Conservation (phyloP, 1,140 invertebrate genomes). For the Danaus melanippus region DNA sequence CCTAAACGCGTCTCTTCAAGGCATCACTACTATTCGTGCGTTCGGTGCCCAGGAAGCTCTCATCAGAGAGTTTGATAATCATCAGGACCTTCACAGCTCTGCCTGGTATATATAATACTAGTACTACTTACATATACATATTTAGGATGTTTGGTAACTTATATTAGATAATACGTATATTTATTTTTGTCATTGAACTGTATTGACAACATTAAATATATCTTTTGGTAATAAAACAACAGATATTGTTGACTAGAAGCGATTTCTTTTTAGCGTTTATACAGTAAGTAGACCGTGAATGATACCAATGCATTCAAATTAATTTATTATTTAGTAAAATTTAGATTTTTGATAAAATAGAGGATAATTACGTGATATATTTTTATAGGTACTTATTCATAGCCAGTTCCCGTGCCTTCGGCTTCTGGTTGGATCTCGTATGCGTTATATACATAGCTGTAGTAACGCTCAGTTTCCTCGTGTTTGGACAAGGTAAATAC, state of each 20-base stretch:
- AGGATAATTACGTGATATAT: neutral
- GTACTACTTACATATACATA: too few species aligned
- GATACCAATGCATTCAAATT: too few species aligned
- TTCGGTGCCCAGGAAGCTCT: slow-evolving; percentile 85
- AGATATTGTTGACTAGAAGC: too few species aligned
- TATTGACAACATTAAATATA: too few species aligned
- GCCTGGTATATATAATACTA: slow-evolving; percentile 66
- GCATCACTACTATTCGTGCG: slow-evolving; percentile 91
- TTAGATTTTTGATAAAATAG: neutral
- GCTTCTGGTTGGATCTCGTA: slow-evolving; percentile 84
- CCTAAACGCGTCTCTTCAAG: slow-evolving; percentile 89
- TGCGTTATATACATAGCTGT: slow-evolving; percentile 81
- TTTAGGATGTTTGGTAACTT: too few species aligned
- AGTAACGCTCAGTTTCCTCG: slow-evolving; percentile 80
- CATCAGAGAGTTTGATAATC: slow-evolving; percentile 84
- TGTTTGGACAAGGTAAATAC: slow-evolving; percentile 71
- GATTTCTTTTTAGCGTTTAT: too few species aligned
- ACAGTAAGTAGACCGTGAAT: too few species aligned
- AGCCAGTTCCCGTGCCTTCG: slow-evolving; percentile 78
- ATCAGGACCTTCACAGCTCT: slow-evolving; percentile 81
- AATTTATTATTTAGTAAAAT: neutral
- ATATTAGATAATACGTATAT: too few species aligned
- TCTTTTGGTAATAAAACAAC: too few species aligned
- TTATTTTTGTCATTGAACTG: too few species aligned
- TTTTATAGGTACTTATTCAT: slow-evolving; percentile 73